These are phyloP conservation scores for Laticauda laticaudata DNA, from an alignment of 2,113 vertebrate genomes.

Conservation along the genomic window DNA sequence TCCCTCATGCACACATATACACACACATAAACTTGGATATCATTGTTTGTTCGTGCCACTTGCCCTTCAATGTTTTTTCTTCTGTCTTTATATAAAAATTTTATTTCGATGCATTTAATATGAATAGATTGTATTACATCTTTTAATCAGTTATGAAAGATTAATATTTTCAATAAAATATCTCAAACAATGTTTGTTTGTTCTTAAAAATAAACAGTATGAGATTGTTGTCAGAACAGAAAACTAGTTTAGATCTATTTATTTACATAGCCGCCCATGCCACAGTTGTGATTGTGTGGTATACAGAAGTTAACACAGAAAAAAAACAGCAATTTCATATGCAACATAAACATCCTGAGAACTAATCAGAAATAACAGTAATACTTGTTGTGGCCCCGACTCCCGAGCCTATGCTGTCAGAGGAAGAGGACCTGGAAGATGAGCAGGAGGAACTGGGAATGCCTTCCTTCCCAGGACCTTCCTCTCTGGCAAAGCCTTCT, in stretches of 20 bases:
- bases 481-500: too few relatives aligned
- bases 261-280: neutral
- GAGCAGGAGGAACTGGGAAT: too few relatives aligned
- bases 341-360: neutral
- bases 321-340: neutral
- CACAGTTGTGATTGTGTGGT: neutral
- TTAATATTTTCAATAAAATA: conserved; percentile 32
- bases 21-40: neutral
- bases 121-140: conserved; percentile 10
- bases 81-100: neutral
- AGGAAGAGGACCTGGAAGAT: too few relatives aligned
- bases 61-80: neutral
- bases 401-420: too few relatives aligned
- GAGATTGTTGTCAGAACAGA: neutral
- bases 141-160: conserved; percentile 13
- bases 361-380: neutral
- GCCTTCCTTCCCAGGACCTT: too few relatives aligned
- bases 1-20: neutral
- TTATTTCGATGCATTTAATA: conserved; percentile 18
- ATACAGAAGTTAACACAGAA: neutral
- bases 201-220: neutral
- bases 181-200: conserved; percentile 11
- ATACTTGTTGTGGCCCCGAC: neutral
- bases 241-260: neutral
- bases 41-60: neutral